A percentile compares a stretch with the other conserved stretches of the same genome.
Conservation (phyloP, 1,140 invertebrate genomes). For the Choristoneura fumiferana region DNA sequence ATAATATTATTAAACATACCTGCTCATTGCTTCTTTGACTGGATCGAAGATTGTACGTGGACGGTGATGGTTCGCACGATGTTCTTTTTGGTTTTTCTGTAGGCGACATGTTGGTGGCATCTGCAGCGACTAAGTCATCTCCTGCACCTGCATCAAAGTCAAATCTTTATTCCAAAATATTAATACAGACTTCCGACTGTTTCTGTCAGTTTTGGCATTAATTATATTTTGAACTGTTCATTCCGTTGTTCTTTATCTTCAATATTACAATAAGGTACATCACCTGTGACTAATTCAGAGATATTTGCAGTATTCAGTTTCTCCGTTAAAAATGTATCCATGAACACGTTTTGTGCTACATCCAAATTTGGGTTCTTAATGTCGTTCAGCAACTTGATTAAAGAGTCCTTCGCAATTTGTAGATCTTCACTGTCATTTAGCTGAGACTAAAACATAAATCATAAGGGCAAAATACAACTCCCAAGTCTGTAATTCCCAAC, state of each 20-base stretch:
- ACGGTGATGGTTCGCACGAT: conserved; percentile 30
- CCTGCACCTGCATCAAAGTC: neutral
- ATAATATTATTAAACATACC: neutral
- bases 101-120: neutral
- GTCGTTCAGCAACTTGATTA: conserved; percentile 47
- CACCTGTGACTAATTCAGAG: neutral
- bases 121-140: too few relatives aligned
- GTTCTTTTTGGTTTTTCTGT: neutral
- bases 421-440: conserved; percentile 47
- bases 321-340: neutral
- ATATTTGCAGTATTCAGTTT: neutral
- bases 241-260: too few relatives aligned
- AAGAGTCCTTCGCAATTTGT: conserved; percentile 41
- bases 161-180: neutral
- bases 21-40: neutral
- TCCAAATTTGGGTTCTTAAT: conserved; percentile 41
- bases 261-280: too few relatives aligned
- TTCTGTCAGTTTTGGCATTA: too few relatives aligned
- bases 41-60: conserved; percentile 18
- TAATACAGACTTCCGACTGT: neutral
- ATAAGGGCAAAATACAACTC: neutral
- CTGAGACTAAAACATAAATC: conserved; percentile 29
- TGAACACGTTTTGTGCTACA: conserved; percentile 25
- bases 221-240: too few relatives aligned
- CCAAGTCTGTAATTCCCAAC: too few relatives aligned